Percentiles rank a stretch among this genome's conserved stretches.
Conservation (phyloP, 2,113 vertebrate genomes). For the Coracopsis vasa region DNA sequence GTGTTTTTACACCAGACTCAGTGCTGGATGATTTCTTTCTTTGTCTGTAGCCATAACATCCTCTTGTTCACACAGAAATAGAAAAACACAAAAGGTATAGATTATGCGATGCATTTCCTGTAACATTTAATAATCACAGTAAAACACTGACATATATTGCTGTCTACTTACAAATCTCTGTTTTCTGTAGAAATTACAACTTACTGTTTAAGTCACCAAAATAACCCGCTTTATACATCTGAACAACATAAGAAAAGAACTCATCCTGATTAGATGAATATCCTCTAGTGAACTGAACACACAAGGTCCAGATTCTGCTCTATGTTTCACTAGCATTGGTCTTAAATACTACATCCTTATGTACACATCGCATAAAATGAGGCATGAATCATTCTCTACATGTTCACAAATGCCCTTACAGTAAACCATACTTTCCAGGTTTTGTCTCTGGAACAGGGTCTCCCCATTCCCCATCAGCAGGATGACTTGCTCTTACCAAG, state of each 20-base stretch:
- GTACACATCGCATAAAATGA: background rate
- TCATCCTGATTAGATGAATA: conserved; percentile 35
- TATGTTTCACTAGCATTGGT: background rate
- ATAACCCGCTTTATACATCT: conserved; percentile 54
- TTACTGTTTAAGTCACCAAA: conserved; percentile 63
- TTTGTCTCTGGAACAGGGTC: background rate
- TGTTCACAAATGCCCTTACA: background rate
- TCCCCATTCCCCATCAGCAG: background rate
- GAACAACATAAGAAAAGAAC: conserved; percentile 44
- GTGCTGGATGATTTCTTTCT: background rate
- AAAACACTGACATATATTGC: conserved; percentile 64
- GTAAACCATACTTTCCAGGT: background rate
- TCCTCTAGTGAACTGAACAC: conserved; percentile 26
- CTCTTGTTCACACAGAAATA: conserved; percentile 12
- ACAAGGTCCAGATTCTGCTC: background rate
- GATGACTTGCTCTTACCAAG: background rate
- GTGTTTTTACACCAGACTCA: background rate
- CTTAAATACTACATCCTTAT: background rate
- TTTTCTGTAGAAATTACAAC: conserved; percentile 71
- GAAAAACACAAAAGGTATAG: conserved; percentile 34
- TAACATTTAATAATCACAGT: conserved; percentile 69
- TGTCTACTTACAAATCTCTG: conserved; percentile 63
- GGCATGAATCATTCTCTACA: background rate
- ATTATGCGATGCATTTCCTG: conserved; percentile 43
- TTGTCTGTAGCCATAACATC: background rate